Evolutionary conservation across 2,888 invertebrate species (phyloP), one percentile per base, ranked within the genome.

Genomic region (Leucozona laternaria): DNA sequence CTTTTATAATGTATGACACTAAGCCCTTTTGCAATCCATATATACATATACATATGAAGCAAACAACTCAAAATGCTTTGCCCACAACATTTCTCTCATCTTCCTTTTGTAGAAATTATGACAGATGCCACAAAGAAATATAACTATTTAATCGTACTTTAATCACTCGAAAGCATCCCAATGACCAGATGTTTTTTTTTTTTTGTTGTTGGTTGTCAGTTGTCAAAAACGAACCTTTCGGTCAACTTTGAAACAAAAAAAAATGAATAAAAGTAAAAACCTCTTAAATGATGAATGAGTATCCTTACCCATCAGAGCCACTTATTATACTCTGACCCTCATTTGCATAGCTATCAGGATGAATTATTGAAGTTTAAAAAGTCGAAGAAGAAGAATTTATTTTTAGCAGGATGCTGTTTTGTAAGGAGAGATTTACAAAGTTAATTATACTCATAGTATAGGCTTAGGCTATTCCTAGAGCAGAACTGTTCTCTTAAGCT

Each of bases 111-210:
- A 37, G 20, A 58, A 37, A 60, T 60, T 60, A 57, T 43, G 31
- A 48, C 64, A 66, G 45, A 48, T 66, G 64, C 40, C 64, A 31
- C 17, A 66, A 31, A 66, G 20, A 31, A 48, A 31, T 45, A 20
- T 48, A 43, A 66, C 34, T 66, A 48, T 66, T 66, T 66, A 66
- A 66, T 45, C 45, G 31, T 17, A 17, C 64, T 64, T 66, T 28
- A 64, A 43, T n/a, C 43, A 45, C 17, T 31, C 20, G 37, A 48
- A 48, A 64, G 34, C 31, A 66, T 13, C 15, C 45, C 28, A 28
- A 25, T 64, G 45, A 64, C 64, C 64, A 66, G 64, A 66, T 66
- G 64, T 3, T 48, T 31, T 43, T 45, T 43, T 13, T 11, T 34
- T 20, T 34, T 8, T n/a, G 4, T 34, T 15, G 11, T 57, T 57